These are phyloP conservation scores for Arrhopalites spinosus DNA, from an alignment of 2,888 invertebrate genomes.

Conservation along the genomic window DNA sequence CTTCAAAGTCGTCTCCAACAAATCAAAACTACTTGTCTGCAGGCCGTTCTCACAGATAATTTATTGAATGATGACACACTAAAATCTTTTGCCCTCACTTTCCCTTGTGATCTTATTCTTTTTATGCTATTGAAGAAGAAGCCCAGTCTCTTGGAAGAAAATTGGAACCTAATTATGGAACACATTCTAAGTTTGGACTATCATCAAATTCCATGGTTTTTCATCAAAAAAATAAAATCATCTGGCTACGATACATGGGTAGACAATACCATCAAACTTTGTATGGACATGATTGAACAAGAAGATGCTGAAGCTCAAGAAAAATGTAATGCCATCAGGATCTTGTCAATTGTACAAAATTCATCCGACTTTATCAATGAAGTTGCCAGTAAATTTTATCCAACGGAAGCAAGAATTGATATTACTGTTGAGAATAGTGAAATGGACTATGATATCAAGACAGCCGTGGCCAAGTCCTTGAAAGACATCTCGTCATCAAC, in stretches of 20 bases:
- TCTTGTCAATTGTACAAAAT: constrained; percentile 38
- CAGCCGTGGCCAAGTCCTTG: constrained; percentile 37
- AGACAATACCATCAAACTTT: background rate
- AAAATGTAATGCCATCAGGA: constrained; percentile 40
- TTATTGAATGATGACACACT: too few relatives aligned
- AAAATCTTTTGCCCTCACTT: background rate
- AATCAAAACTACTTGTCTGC: too few relatives aligned
- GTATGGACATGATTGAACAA: background rate
- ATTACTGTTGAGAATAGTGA: constrained; percentile 39
- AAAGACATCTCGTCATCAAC: constrained; percentile 42
- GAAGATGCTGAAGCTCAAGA: constrained; percentile 20
- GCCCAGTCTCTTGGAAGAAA: background rate
- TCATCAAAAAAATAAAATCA: background rate
- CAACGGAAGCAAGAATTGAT: constrained; percentile 43
- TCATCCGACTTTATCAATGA: constrained; percentile 39
- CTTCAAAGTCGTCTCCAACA: too few relatives aligned
- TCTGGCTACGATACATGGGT: background rate
- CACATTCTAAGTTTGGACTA: background rate
- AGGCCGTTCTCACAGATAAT: too few relatives aligned
- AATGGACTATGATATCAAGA: constrained; percentile 38
- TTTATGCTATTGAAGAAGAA: background rate
- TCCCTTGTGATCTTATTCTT: background rate
- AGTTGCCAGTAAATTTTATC: constrained; percentile 34
- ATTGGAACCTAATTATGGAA: background rate
- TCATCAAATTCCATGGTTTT: background rate